A percentile compares a stretch with the other conserved stretches of the same genome.
phyloP scores from a whole-genome alignment of 2,113 vertebrate genomes.

The Orthonyx spaldingii region DNA sequence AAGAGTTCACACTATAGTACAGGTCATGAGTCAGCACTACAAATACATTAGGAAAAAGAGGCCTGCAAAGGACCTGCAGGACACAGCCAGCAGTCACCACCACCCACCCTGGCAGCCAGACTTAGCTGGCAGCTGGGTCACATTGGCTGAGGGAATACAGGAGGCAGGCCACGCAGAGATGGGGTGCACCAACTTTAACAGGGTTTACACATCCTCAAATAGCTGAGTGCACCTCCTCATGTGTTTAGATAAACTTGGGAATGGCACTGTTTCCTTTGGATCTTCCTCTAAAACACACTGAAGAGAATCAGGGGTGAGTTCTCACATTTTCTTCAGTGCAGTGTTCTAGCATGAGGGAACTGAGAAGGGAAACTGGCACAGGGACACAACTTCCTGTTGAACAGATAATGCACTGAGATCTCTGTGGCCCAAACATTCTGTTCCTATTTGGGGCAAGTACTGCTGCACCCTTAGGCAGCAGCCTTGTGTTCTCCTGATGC shows the following conservation, averaged over 20 bases:
- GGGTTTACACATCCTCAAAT: neutral
- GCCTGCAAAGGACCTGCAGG: neutral
- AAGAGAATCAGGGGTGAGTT: neutral
- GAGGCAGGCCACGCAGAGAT: neutral
- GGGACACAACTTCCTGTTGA: neutral
- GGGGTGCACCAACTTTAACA: neutral
- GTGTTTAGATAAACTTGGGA: neutral
- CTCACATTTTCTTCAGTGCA: neutral
- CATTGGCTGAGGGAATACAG: neutral
- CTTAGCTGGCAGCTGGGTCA: neutral
- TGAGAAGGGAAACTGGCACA: neutral
- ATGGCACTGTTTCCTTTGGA: neutral
- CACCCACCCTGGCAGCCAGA: neutral
- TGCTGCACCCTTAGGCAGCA: neutral
- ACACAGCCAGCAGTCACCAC: neutral
- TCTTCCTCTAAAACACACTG: neutral
- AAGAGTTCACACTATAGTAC: fast-evolving
- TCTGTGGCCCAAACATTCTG: neutral
- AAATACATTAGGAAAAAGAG: neutral
- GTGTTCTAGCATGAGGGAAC: neutral
- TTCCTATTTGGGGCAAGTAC: neutral
- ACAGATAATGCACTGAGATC: neutral
- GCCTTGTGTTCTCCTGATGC: neutral
- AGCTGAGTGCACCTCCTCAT: neutral
- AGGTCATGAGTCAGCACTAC: neutral